Evolutionary conservation across 2,797 vertebrate genomes (phyloP).

Genomic region (Pterois miles): DNA sequence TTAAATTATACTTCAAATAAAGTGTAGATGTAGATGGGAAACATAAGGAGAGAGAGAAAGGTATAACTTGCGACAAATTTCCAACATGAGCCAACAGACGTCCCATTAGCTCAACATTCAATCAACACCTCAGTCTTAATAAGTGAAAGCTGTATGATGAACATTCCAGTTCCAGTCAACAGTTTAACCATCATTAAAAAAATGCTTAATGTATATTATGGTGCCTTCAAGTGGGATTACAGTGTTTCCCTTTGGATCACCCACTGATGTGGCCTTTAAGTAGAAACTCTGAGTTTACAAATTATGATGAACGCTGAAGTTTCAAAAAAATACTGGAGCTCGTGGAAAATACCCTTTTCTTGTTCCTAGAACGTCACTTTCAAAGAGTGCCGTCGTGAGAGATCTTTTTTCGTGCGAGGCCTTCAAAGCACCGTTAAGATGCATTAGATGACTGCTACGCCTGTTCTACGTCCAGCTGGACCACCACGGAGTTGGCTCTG

Average conservation of each 20-base stretch:
- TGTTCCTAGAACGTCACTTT: background rate
- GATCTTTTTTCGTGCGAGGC: background rate
- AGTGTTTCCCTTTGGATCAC: too few relatives aligned
- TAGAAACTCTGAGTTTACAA: background rate
- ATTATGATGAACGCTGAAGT: background rate
- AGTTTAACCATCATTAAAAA: background rate
- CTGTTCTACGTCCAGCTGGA: constrained; percentile 46
- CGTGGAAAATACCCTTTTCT: background rate
- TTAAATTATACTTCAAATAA: too few relatives aligned
- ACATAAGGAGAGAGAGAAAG: too few relatives aligned
- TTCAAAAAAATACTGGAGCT: background rate
- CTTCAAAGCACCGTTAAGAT: constrained; percentile 9
- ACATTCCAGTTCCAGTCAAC: background rate
- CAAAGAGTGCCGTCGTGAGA: background rate
- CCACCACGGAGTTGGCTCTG: constrained; percentile 60
- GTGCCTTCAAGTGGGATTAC: background rate
- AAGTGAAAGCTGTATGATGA: background rate
- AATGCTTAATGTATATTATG: background rate
- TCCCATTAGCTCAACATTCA: background rate
- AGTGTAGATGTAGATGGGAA: too few relatives aligned
- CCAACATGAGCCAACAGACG: background rate
- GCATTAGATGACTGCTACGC: constrained; percentile 11
- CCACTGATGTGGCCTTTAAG: background rate
- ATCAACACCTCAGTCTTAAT: background rate
- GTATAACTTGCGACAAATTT: background rate